Percentiles rank a stretch among this genome's conserved stretches.
Conservation (phyloP, 2,888 invertebrate species). For the Cecidostiba fungosa region DNA sequence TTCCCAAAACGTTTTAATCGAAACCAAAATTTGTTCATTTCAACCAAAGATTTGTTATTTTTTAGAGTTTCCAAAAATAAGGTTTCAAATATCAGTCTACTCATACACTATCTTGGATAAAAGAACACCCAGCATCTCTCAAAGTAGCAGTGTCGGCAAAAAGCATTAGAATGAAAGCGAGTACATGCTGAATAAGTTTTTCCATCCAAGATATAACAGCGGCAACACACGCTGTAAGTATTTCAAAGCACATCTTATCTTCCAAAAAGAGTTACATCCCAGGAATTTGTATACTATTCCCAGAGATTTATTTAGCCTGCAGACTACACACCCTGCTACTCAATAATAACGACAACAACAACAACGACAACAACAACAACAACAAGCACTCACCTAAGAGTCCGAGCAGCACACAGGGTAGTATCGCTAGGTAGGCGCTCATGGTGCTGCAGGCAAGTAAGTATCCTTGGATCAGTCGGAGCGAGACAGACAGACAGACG, state of each 20-base stretch:
- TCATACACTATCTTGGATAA: not conserved
- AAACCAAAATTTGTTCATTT: not conserved
- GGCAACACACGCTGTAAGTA: not conserved
- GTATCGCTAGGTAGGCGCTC: conserved; percentile 75
- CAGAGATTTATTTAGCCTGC: not conserved
- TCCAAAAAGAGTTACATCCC: not conserved
- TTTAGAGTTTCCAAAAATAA: not conserved
- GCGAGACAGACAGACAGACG: not conserved
- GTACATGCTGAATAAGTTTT: conserved; percentile 20
- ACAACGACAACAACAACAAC: too few relatives aligned
- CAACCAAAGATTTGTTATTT: not conserved
- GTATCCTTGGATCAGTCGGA: conserved; percentile 63
- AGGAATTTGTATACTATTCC: not conserved
- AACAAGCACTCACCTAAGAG: conserved; percentile 75
- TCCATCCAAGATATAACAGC: not conserved
- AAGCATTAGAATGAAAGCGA: not conserved
- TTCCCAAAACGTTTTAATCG: not conserved
- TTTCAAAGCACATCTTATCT: not conserved
- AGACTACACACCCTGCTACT: not conserved
- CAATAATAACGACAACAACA: not conserved
- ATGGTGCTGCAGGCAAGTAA: conserved; percentile 67
- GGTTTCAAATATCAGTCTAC: not conserved
- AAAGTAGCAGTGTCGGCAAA: not conserved
- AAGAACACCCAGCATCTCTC: not conserved
- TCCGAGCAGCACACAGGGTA: conserved; percentile 76